Evolutionary conservation across 2,113 vertebrate genomes (phyloP).

Genomic region (Nothocercus nigrocapillus): DNA sequence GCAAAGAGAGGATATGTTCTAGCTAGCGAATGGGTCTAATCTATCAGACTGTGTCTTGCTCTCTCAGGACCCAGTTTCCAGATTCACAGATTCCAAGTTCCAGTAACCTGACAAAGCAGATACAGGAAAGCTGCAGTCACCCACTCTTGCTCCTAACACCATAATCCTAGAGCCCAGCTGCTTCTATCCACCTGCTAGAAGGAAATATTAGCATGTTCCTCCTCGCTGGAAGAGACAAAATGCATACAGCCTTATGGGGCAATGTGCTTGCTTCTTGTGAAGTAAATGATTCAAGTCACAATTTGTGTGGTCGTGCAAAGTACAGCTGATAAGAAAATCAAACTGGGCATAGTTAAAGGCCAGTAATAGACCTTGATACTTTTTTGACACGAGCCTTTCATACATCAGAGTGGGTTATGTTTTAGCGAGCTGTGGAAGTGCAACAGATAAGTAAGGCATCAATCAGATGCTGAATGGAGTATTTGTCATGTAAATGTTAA

Average conservation of each 20-base stretch:
- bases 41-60: background rate
- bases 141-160: rapidly evolving
- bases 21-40: background rate
- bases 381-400: background rate
- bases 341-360: background rate
- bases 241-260: background rate
- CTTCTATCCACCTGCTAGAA: background rate
- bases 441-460: background rate
- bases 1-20: background rate
- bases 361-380: background rate
- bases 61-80: background rate
- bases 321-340: background rate
- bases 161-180: background rate
- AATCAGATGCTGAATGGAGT: background rate
- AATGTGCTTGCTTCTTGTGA: background rate
- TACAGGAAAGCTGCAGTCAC: background rate
- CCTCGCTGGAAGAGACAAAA: background rate
- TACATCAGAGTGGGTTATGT: background rate
- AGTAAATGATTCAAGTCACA: background rate
- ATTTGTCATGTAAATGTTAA: background rate
- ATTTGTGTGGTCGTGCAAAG: background rate
- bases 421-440: background rate
- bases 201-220: background rate
- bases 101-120: background rate
- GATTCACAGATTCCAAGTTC: background rate